Evolutionary conservation across 2,888 invertebrate genomes (phyloP).

Genomic region (Drosophila mayaguana): DNA sequence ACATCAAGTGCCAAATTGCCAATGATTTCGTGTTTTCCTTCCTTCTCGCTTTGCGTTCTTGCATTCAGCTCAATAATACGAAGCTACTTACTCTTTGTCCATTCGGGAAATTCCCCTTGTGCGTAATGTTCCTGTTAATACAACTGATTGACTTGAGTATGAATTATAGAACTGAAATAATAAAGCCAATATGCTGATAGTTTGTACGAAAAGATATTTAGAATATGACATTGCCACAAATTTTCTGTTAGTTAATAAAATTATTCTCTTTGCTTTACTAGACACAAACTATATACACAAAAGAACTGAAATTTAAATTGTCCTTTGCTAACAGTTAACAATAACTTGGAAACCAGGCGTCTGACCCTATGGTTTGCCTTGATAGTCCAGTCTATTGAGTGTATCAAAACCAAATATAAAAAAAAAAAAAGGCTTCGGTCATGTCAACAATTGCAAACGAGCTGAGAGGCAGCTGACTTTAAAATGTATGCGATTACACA

Average conservation of each 20-base stretch:
- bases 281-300: no score
- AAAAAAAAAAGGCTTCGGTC: neutral
- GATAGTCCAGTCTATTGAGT: neutral
- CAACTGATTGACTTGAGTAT: slow-evolving; percentile 8
- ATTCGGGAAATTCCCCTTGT: neutral
- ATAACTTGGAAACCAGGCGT: neutral
- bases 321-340: neutral
- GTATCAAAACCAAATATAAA: no score
- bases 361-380: neutral
- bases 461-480: slow-evolving; percentile 8
- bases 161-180: neutral
- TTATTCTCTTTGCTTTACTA: neutral
- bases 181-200: neutral
- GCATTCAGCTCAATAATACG: neutral
- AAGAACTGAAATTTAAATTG: neutral
- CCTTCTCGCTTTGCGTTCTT: neutral
- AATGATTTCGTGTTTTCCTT: neutral
- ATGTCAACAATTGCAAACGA: slow-evolving; percentile 9
- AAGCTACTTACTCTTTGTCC: slow-evolving; percentile 21
- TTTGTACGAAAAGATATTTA: neutral
- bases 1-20: slow-evolving; percentile 52
- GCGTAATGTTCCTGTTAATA: neutral
- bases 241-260: neutral
- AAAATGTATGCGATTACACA: slow-evolving; percentile 5
- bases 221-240: neutral